phyloP scores from a whole-genome alignment of 2,113 vertebrate species.

The Puffinus mauretanicus region DNA sequence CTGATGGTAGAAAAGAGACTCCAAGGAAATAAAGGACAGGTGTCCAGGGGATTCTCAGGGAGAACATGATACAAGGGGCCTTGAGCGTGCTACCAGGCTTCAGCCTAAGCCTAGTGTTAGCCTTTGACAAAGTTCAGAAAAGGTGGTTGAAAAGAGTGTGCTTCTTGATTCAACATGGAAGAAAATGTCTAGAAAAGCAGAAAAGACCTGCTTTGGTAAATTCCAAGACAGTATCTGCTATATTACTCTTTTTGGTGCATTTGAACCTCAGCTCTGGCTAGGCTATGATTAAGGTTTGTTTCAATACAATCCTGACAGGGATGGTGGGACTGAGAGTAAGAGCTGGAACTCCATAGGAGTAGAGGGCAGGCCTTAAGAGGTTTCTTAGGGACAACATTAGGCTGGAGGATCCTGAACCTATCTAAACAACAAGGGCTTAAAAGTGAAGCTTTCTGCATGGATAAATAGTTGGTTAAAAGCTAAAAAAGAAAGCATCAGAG shows the following conservation, averaged over 20 bases:
- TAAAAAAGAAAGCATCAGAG: neutral
- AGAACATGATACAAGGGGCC: neutral
- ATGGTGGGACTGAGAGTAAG: neutral
- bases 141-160: neutral
- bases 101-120: neutral
- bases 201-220: neutral
- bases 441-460: neutral
- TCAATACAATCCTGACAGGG: neutral
- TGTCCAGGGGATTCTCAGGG: neutral
- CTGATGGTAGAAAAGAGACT: neutral
- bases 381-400: neutral
- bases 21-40: neutral
- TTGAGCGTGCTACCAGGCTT: neutral
- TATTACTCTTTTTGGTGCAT: neutral
- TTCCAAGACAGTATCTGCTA: neutral
- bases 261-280: neutral
- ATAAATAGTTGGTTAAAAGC: neutral
- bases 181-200: neutral
- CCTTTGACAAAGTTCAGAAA: neutral
- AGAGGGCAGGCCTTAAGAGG: neutral
- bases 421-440: neutral
- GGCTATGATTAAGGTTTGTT: neutral
- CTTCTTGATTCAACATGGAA: neutral
- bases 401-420: neutral
- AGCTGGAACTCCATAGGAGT: neutral